phyloP scores from a whole-genome alignment of 2,113 vertebrate genomes.

The Sceloporus tristichus region DNA sequence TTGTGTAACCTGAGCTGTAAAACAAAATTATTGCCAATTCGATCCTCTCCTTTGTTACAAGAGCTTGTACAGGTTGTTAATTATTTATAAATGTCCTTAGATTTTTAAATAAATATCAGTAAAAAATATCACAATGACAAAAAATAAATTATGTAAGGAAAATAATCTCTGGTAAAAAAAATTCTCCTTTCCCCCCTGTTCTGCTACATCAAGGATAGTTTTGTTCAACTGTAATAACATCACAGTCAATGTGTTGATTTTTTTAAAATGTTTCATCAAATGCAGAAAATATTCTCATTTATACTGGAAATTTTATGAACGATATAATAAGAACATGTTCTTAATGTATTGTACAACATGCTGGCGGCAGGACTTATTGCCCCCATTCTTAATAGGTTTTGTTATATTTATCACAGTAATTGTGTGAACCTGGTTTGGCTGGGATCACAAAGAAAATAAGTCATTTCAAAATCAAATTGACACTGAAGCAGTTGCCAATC shows the following conservation, averaged over 20 bases:
- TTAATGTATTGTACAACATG: too few species aligned
- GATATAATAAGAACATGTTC: not conserved
- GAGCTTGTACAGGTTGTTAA: conserved; percentile 56
- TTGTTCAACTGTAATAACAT: conserved; percentile 44
- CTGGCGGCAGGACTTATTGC: too few species aligned
- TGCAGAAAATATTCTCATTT: not conserved
- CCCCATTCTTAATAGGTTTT: too few species aligned
- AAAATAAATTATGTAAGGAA: conserved; percentile 49
- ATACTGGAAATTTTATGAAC: not conserved
- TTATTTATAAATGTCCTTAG: conserved; percentile 68
- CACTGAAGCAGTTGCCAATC: too few species aligned
- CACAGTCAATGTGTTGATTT: conserved; percentile 57
- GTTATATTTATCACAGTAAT: too few species aligned
- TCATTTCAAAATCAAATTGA: too few species aligned
- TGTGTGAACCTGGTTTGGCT: too few species aligned
- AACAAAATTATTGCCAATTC: conserved; percentile 40
- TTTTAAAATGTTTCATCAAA: not conserved
- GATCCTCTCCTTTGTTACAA: conserved; percentile 45
- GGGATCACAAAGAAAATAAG: too few species aligned
- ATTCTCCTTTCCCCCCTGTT: not conserved
- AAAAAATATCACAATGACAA: conserved; percentile 57
- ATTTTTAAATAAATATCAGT: conserved; percentile 61
- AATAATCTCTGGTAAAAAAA: not conserved
- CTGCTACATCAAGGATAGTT: not conserved
- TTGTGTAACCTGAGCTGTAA: conserved; percentile 29